Conservation (phyloP, 2,888 invertebrate species). For the Mechanitis mazaeus region DNA sequence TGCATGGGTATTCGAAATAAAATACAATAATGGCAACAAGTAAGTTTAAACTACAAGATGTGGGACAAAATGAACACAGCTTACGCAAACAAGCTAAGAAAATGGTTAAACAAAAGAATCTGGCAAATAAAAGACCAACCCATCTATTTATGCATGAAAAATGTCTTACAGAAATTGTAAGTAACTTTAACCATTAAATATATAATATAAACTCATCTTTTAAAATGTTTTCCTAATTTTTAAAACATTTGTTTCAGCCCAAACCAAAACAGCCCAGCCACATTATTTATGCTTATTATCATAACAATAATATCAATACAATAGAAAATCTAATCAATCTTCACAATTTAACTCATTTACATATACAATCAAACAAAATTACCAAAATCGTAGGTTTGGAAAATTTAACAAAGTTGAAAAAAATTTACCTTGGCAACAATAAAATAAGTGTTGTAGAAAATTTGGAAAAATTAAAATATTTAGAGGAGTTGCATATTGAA, state of each 20-base stretch:
- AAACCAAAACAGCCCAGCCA: conserved; percentile 54
- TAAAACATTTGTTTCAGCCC: conserved; percentile 44
- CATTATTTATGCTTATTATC: conserved; percentile 82
- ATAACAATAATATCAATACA: conserved; percentile 86
- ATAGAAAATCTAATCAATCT: conserved; percentile 83
- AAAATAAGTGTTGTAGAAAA: conserved; percentile 82
- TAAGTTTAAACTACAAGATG: conserved; percentile 36
- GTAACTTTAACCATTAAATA: conserved; percentile 33
- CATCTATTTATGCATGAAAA: conserved; percentile 78
- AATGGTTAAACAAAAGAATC: conserved; percentile 47
- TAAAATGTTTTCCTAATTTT: conserved; percentile 1
- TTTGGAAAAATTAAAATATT: conserved; percentile 74
- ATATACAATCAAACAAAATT: conserved; percentile 87
- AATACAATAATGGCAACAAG: conserved; percentile 31
- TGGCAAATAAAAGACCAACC: conserved; percentile 50
- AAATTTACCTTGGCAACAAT: conserved; percentile 85
- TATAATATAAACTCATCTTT: no score
- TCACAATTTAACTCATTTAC: conserved; percentile 81
- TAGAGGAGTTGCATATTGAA: conserved; percentile 82
- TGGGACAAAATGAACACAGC: conserved; percentile 46
- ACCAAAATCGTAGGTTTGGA: conserved; percentile 81
- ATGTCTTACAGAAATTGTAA: conserved; percentile 75
- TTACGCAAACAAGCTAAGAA: conserved; percentile 60
- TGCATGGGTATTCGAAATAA: conserved; percentile 12
- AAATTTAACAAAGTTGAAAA: conserved; percentile 80